Evolutionary conservation across 2,113 vertebrate genomes (phyloP), one percentile per base, ranked within the genome.

Genomic region (Gambusia holbrooki): DNA sequence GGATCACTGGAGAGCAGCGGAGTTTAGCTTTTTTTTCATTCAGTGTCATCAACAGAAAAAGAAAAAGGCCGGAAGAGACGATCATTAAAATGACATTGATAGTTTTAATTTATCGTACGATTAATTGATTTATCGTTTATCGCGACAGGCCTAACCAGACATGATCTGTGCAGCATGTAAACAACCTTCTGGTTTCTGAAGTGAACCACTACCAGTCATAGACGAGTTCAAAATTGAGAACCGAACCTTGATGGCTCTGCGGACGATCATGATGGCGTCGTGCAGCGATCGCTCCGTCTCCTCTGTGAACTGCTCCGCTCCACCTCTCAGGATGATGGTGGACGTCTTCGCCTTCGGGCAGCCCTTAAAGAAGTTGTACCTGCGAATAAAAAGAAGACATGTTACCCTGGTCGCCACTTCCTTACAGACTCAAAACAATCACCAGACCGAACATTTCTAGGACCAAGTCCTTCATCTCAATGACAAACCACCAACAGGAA

Each of bases 231-330:
- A 17, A 48, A 17, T 2, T 19, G 60, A 4, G 25, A 0, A 0
- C 37, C 93, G 27, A 33, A 99, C 97, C 97, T 99, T 99, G 90
- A 98, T 99, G 28, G 98, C 97, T 61, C 98, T 94, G 83, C 98
- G 95, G 61, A 99, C 98, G 0, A 99, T 99, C 98, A 99, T 99
- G 93, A 99, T 99, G 89, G 97, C 98, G 0, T 99, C 98, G 0
- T 99, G 98, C 82, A 99, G 95, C 1, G 98, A 99, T 1, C 98
- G 94, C 72, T 99, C 98, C 0, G 98, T 99, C 94, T 99, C 98
- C 58, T 99, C 98, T 94, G 99, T 98, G 90, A 99, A 99, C 94
- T 99, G 98, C 63, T 99, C 97, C 0, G 98, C 96, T 0, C 98
- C 98, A 0, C 98, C 98, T 0, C 98, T 95, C 84, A 99, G 95